Conservation (phyloP, 1,140 invertebrate species). For the Thalassaphorura encarpata region DNA sequence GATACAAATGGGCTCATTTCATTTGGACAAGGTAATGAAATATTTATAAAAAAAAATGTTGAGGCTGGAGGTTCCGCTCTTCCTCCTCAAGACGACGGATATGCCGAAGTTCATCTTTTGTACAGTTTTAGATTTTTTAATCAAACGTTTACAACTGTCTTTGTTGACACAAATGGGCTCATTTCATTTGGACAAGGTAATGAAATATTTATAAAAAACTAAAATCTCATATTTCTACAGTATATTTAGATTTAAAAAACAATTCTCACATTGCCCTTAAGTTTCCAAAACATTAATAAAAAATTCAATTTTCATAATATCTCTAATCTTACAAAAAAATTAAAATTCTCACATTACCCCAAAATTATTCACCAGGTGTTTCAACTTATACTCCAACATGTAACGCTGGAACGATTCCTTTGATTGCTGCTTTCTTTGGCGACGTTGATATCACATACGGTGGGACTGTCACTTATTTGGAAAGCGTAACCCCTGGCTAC, state of each 20-base stretch:
- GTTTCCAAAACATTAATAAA: too few relatives aligned
- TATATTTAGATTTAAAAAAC: too few relatives aligned
- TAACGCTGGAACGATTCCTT: not conserved
- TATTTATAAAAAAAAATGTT: too few relatives aligned
- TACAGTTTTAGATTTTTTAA: not conserved
- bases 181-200: too few relatives aligned
- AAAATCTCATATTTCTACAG: too few relatives aligned
- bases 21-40: too few relatives aligned
- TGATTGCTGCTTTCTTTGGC: not conserved
- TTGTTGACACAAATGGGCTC: not conserved
- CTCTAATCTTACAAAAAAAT: too few relatives aligned
- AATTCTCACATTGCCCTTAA: too few relatives aligned
- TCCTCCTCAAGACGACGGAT: not conserved
- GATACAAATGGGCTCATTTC: not conserved
- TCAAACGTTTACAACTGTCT: not conserved
- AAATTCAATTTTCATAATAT: too few relatives aligned
- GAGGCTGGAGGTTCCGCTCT: not conserved
- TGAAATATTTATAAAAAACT: too few relatives aligned
- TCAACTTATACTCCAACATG: not conserved
- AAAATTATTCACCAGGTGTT: too few relatives aligned
- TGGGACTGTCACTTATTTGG: not conserved
- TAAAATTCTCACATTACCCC: too few relatives aligned
- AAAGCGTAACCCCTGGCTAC: not conserved
- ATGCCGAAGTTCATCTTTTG: not conserved
- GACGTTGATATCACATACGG: not conserved